Evolutionary conservation across 1,140 invertebrate genomes (phyloP).

Genomic region (Spodoptera litura): DNA sequence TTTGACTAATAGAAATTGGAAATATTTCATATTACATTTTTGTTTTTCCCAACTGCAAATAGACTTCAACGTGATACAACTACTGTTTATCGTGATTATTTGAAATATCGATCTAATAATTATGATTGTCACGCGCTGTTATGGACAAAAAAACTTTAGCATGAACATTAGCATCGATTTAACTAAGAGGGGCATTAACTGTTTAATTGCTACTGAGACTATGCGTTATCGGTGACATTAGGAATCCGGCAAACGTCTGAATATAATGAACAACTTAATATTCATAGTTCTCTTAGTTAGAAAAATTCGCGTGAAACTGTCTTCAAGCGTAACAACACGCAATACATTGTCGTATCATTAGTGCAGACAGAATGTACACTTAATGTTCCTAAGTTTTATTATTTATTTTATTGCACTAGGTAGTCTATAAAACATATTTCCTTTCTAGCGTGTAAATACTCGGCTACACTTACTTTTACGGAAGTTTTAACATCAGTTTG

Average conservation of each 20-base stretch:
- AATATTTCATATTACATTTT: too few relatives aligned
- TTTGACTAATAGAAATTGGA: too few relatives aligned
- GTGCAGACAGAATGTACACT: not conserved
- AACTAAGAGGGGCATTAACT: too few relatives aligned
- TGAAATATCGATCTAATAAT: not conserved
- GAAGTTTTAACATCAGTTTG: too few relatives aligned
- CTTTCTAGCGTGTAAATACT: too few relatives aligned
- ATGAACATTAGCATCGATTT: slow-evolving; percentile 13
- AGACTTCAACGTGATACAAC: too few relatives aligned
- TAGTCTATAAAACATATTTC: too few relatives aligned
- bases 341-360: slow-evolving; percentile 11
- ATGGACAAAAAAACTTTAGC: slow-evolving; percentile 1
- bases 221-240: slow-evolving; percentile 2
- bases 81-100: too few relatives aligned
- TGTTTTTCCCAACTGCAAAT: too few relatives aligned
- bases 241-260: slow-evolving; percentile 48
- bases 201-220: slow-evolving; percentile 13
- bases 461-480: too few relatives aligned
- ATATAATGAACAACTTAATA: slow-evolving; percentile 35
- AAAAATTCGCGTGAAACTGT: slow-evolving; percentile 11
- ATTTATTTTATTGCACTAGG: too few relatives aligned
- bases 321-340: slow-evolving; percentile 29
- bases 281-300: slow-evolving; percentile 5
- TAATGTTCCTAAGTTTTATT: too few relatives aligned
- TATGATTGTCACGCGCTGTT: not conserved